Evolutionary conservation across 2,113 vertebrate species (phyloP).

Genomic region (Crypturellus undulatus): DNA sequence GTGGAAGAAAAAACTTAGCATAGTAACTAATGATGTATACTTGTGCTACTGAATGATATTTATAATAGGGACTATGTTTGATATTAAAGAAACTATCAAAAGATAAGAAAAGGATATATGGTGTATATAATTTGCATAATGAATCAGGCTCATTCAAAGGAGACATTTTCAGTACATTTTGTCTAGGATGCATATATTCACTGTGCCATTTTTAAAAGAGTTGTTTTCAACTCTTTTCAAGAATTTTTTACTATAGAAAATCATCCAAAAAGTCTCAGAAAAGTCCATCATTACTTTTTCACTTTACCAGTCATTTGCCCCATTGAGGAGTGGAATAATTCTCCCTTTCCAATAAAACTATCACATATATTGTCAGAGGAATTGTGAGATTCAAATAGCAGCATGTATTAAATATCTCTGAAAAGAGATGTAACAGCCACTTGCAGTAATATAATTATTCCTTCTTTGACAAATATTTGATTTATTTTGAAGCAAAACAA

Average conservation of each 20-base stretch:
- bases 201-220: neutral
- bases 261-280: conserved; percentile 29
- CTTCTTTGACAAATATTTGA: neutral
- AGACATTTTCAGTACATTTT: neutral
- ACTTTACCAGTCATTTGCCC: neutral
- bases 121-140: neutral
- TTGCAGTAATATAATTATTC: neutral
- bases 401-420: neutral
- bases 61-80: neutral
- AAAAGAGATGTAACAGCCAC: neutral
- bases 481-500: conserved; percentile 18
- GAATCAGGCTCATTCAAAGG: neutral
- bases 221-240: neutral
- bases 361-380: conserved; percentile 22
- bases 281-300: conserved; percentile 52
- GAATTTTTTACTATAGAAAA: neutral
- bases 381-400: neutral
- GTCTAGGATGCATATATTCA: neutral
- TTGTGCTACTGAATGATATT: neutral
- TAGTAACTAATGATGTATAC: neutral
- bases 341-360: conserved; percentile 33
- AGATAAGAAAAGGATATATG: neutral
- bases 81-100: neutral
- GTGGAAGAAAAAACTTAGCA: neutral
- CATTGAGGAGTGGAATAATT: neutral